Percentiles rank a stretch among this genome's conserved stretches.
Conservation (phyloP, 2,888 invertebrate genomes). For the Anoplius nigerrimus region DNA sequence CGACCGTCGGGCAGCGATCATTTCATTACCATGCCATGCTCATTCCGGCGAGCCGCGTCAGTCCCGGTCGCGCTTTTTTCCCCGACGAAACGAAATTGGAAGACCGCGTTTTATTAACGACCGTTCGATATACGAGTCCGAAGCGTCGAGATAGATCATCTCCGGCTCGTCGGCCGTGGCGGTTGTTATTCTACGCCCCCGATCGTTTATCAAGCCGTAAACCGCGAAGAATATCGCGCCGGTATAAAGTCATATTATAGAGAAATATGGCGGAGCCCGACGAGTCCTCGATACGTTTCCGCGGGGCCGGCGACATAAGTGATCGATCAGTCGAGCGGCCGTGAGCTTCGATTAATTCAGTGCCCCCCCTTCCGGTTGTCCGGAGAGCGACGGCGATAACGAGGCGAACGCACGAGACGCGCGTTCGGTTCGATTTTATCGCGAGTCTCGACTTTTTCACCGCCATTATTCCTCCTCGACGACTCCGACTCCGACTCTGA, state of each 20-base stretch:
- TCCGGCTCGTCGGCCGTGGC: constrained; percentile 32
- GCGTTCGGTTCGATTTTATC: no score
- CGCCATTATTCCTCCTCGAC: no score
- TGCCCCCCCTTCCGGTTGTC: no score
- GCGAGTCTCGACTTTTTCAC: no score
- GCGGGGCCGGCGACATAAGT: no score
- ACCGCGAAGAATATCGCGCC: constrained; percentile 16
- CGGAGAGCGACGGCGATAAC: no score
- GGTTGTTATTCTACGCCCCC: constrained; percentile 21
- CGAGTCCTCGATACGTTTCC: no score
- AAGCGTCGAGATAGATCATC: constrained; percentile 33
- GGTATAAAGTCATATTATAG: constrained; percentile 33
- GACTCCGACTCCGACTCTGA: no score
- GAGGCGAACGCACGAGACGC: no score
- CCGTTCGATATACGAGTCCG: constrained; percentile 11
- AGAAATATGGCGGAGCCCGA: constrained; percentile 23
- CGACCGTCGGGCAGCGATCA: background rate
- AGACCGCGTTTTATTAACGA: constrained; percentile 42
- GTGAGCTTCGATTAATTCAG: no score
- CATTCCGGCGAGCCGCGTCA: background rate
- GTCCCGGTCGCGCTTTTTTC: no score
- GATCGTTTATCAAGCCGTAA: constrained; percentile 43
- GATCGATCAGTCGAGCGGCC: no score
- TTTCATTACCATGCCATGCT: background rate
- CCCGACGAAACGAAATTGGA: constrained; percentile 22